Evolutionary conservation across 1,140 invertebrate genomes (phyloP).

Genomic region (Magallana angulata): DNA sequence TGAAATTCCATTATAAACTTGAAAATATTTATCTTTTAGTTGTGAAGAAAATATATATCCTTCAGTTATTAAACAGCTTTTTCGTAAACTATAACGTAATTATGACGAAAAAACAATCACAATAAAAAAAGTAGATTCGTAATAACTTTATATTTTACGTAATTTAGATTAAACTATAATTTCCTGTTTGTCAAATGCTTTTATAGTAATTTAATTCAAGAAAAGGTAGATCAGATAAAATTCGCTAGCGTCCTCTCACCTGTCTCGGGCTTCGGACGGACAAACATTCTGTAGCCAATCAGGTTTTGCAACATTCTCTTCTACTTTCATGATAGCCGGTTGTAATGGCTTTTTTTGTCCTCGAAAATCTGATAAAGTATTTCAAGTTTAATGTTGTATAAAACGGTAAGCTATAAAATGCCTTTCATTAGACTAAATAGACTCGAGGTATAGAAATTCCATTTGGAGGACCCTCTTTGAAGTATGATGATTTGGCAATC

Average conservation of each 20-base stretch:
- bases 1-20: too few species aligned
- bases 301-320: slow-evolving; percentile 13
- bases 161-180: not conserved
- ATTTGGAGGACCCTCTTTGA: slow-evolving; percentile 21
- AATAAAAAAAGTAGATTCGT: not conserved
- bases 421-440: slow-evolving; percentile 43
- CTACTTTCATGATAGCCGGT: slow-evolving; percentile 30
- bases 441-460: slow-evolving; percentile 27
- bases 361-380: slow-evolving; percentile 37
- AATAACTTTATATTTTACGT: not conserved
- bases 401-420: slow-evolving; percentile 40
- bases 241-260: not conserved
- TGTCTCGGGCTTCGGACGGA: not conserved
- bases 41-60: not conserved
- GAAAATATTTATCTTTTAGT: too few species aligned
- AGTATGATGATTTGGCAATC: slow-evolving; percentile 26
- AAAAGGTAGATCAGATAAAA: not conserved
- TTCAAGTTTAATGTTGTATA: slow-evolving; percentile 41
- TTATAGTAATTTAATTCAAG: not conserved
- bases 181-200: not conserved
- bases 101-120: not conserved
- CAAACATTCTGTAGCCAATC: slow-evolving; percentile 18
- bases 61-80: not conserved
- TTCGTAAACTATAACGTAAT: not conserved
- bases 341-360: slow-evolving; percentile 27